Conservation (phyloP, 2,888 invertebrate species). For the Melanophora roralis region DNA sequence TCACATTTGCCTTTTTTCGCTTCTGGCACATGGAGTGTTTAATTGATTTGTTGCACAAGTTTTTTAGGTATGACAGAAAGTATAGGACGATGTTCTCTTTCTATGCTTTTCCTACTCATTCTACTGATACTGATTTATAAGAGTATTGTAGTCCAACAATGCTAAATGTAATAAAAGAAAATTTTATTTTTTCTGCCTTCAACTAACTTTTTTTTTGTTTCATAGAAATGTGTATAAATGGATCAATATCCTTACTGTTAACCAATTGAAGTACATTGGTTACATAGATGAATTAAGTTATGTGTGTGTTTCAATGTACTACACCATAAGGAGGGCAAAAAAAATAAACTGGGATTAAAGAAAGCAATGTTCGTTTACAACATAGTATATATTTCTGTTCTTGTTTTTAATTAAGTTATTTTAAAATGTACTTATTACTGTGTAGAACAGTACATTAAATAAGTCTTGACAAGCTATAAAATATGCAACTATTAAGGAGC, state of each 20-base stretch:
- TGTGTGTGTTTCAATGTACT: too few relatives aligned
- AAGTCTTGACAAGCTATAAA: too few relatives aligned
- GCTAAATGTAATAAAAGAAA: conserved; percentile 50
- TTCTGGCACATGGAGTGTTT: conserved; percentile 55
- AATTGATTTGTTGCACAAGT: conserved; percentile 60
- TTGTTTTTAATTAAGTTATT: too few relatives aligned
- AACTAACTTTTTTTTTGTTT: conserved; percentile 21
- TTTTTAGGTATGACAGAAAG: conserved; percentile 38
- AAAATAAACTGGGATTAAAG: too few relatives aligned
- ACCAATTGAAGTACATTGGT: conserved; percentile 56
- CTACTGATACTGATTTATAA: conserved; percentile 2
- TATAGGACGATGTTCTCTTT: conserved; percentile 5
- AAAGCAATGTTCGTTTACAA: too few relatives aligned
- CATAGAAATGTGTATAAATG: conserved; percentile 28
- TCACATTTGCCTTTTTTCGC: conserved; percentile 44
- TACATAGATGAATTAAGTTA: conserved; percentile 52
- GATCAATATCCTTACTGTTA: conserved; percentile 48
- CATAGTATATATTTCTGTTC: too few relatives aligned
- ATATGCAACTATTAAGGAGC: too few relatives aligned
- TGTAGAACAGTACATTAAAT: too few relatives aligned
- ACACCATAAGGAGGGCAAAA: too few relatives aligned
- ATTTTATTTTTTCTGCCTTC: too few relatives aligned
- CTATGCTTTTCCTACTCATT: background rate
- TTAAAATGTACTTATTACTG: too few relatives aligned
- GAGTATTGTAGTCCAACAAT: conserved; percentile 38